Conservation (phyloP, 2,113 vertebrate genomes). For the Passer domesticus region DNA sequence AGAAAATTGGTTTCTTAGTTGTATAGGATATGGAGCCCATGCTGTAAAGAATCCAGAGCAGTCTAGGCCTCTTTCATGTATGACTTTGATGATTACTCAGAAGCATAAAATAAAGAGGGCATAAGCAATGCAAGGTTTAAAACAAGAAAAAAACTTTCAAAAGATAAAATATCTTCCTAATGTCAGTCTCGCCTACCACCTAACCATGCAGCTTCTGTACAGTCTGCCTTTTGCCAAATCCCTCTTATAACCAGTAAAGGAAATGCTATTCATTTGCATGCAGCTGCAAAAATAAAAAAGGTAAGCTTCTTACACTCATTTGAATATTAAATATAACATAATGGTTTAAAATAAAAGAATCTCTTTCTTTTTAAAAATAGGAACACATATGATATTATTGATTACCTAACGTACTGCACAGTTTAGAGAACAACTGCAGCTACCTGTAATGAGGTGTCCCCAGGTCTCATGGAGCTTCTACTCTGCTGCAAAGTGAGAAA, state of each 20-base stretch:
- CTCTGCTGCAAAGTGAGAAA: background rate
- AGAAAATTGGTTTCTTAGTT: background rate
- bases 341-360: background rate
- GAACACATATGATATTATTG: background rate
- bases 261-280: constrained; percentile 15
- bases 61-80: background rate
- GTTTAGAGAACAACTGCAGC: background rate
- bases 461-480: background rate
- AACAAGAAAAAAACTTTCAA: background rate
- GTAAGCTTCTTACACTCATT: constrained; percentile 9
- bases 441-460: background rate
- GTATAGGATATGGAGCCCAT: background rate
- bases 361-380: background rate
- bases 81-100: background rate
- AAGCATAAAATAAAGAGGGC: background rate
- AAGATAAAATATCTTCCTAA: background rate
- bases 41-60: background rate
- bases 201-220: background rate
- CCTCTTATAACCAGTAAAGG: background rate
- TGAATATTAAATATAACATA: background rate
- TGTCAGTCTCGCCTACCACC: background rate
- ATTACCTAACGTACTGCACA: background rate
- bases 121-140: background rate
- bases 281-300: constrained; percentile 26
- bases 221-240: background rate